Evolutionary conservation across 2,113 vertebrate genomes (phyloP).

Genomic region (Scalopus aquaticus): DNA sequence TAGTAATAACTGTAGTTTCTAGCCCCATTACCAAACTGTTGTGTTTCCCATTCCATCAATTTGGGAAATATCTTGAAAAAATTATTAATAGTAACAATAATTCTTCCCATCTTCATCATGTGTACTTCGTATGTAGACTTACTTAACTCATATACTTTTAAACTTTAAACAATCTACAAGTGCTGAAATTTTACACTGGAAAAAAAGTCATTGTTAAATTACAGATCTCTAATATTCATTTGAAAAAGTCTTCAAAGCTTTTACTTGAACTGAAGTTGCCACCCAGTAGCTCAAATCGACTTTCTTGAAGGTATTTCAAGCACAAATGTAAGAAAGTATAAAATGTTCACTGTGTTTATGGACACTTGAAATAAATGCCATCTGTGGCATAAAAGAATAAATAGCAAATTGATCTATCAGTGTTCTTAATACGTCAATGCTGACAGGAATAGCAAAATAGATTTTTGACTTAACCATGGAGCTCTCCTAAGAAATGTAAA

Average conservation of each 20-base stretch:
- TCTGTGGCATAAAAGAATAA: slow-evolving; percentile 22
- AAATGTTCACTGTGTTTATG: not conserved
- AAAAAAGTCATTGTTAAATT: slow-evolving; percentile 47
- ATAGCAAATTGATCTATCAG: not conserved
- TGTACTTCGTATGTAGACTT: not conserved
- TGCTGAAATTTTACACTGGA: slow-evolving; percentile 41
- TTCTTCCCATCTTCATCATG: not conserved
- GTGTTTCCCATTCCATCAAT: not conserved
- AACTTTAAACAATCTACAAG: slow-evolving; percentile 36
- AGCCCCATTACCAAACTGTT: not conserved
- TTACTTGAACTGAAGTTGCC: not conserved
- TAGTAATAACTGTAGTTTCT: not conserved
- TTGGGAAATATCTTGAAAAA: not conserved
- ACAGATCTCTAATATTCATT: not conserved
- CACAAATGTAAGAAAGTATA: not conserved
- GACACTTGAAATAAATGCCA: not conserved
- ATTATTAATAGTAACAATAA: not conserved
- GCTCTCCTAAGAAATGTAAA: slow-evolving; percentile 3
- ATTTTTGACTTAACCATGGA: not conserved
- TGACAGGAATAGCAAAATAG: not conserved
- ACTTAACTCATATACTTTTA: not conserved
- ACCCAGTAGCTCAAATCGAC: not conserved
- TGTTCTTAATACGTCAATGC: not conserved
- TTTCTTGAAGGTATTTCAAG: not conserved
- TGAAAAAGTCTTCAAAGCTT: slow-evolving; percentile 10